Conservation (phyloP, 2,888 invertebrate species). For the Choristoneura rosaceana region DNA sequence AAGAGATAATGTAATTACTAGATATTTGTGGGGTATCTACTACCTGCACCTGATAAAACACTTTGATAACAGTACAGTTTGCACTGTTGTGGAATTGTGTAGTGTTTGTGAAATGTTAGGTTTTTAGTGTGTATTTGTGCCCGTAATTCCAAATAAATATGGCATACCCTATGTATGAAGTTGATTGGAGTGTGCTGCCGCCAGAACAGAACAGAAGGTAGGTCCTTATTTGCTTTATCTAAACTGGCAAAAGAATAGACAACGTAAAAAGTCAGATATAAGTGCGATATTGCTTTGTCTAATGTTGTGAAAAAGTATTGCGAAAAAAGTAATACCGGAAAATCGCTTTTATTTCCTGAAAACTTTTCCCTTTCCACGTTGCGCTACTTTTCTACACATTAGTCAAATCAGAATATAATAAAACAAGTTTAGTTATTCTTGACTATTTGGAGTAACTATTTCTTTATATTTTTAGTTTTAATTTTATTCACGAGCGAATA, state of each 20-base stretch:
- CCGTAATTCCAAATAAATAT: constrained; percentile 61
- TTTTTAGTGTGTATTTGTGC: constrained; percentile 58
- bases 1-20: constrained; percentile 82
- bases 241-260: background rate
- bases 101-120: constrained; percentile 74
- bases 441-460: background rate
- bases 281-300: background rate
- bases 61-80: constrained; percentile 81
- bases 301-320: constrained; percentile 3
- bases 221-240: constrained; percentile 48
- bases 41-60: constrained; percentile 80
- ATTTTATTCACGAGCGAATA: background rate
- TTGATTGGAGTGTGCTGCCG: constrained; percentile 94
- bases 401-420: constrained; percentile 29
- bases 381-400: constrained; percentile 45
- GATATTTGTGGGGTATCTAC: constrained; percentile 78
- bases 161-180: constrained; percentile 88
- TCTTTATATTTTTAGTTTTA: background rate
- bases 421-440: background rate
- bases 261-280: background rate
- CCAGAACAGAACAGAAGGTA: constrained; percentile 95
- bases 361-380: constrained; percentile 61
- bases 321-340: constrained; percentile 39
- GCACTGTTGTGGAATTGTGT: constrained; percentile 74
- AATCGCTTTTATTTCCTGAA: constrained; percentile 41